A percentile compares a stretch with the other conserved stretches of the same genome.
These are phyloP conservation scores for human DNA, from an alignment of 2,113 vertebrate species.

Conservation along the genomic window GRCh38 chr13:102386501-102387000, in stretches of 20 bases:
- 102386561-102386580: background rate
- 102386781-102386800: background rate
- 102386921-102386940: background rate
- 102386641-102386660: background rate
- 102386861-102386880: background rate
- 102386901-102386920: background rate
- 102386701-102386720: background rate
- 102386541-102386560: background rate
- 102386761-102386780: background rate
- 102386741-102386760: background rate
- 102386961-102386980: background rate
- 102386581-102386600: background rate
- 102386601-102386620: background rate
- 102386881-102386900: background rate
- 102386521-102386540: background rate
- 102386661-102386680: background rate
- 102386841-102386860: background rate
- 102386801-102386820: background rate
- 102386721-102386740: background rate
- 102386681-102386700: background rate
- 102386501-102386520: background rate
- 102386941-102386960: background rate
- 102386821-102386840: slow-evolving; percentile 2
- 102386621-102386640: background rate
- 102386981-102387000: background rate